Percentiles rank a stretch among this genome's conserved stretches.
Conservation (phyloP, 2,113 vertebrate genomes). For the Oryzias curvinotus region DNA sequence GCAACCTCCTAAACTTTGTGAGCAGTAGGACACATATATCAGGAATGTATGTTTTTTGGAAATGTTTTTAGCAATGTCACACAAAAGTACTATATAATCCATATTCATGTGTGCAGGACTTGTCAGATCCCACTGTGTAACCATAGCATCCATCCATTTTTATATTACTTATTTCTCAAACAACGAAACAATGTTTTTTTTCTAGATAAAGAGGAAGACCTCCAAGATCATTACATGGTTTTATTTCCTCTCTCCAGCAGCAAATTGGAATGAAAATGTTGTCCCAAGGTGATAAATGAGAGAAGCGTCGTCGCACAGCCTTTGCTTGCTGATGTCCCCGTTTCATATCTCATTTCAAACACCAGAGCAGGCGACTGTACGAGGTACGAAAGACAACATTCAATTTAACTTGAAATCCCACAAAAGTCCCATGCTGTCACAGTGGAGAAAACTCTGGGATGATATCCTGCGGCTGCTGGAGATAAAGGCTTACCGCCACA, state of each 20-base stretch:
- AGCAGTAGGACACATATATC: no score
- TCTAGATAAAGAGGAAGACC: conserved; percentile 37
- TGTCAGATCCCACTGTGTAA: conserved; percentile 19
- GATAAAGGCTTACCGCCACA: conserved; percentile 39
- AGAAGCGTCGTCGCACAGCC: conserved; percentile 45
- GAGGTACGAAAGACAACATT: conserved; percentile 50
- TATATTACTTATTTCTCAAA: conserved; percentile 47
- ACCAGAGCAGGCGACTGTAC: conserved; percentile 27
- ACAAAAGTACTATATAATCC: neutral
- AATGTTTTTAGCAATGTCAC: no score
- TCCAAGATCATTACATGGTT: conserved; percentile 55
- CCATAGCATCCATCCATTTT: conserved; percentile 33
- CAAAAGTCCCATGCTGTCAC: conserved; percentile 35
- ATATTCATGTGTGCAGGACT: neutral
- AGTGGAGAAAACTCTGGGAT: conserved; percentile 36
- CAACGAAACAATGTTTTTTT: conserved; percentile 23
- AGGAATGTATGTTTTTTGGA: no score
- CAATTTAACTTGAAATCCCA: conserved; percentile 56
- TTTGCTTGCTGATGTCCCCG: conserved; percentile 50
- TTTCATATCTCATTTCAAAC: conserved; percentile 61
- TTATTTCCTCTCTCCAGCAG: conserved; percentile 59
- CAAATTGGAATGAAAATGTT: conserved; percentile 71
- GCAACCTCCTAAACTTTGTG: no score
- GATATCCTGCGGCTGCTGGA: conserved; percentile 23
- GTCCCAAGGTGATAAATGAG: conserved; percentile 64